A percentile compares a stretch with the other conserved stretches of the same genome.
These are phyloP conservation scores for Asbolus verrucosus DNA, from an alignment of 1,140 invertebrate species.

Conservation along the genomic window DNA sequence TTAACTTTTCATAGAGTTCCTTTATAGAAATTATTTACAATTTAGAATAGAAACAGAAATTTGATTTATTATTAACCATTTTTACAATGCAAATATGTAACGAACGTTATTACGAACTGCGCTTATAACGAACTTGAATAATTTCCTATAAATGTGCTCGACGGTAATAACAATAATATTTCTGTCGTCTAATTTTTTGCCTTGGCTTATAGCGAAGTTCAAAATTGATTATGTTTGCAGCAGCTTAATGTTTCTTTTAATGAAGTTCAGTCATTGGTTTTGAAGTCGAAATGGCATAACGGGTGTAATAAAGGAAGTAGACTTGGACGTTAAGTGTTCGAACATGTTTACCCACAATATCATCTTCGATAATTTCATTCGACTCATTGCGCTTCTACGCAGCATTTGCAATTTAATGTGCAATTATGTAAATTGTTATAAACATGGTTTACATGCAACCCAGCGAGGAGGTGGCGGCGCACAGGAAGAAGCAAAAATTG, in stretches of 20 bases:
- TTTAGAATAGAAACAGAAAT: no score
- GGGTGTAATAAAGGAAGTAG: background rate
- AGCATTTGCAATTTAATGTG: constrained; percentile 34
- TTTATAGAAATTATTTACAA: no score
- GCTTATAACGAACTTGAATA: no score
- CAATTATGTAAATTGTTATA: constrained; percentile 29
- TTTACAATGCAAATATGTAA: no score
- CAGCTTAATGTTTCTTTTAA: constrained; percentile 6
- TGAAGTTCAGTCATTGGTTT: background rate
- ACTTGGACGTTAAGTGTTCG: background rate
- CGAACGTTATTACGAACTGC: no score
- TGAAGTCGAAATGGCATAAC: background rate
- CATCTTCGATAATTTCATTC: constrained; percentile 26
- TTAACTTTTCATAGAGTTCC: no score
- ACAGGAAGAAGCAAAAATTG: constrained; percentile 2
- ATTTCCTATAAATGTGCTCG: no score
- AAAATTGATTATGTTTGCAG: no score
- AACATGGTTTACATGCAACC: constrained; percentile 17
- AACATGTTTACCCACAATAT: constrained; percentile 16
- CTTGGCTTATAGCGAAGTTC: no score
- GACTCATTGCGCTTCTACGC: constrained; percentile 24
- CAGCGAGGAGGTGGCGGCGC: background rate
- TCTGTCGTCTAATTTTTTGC: no score
- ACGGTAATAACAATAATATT: no score
- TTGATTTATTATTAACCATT: no score